Evolutionary conservation across 2,888 invertebrate species (phyloP).

Genomic region (Operophtera brumata): DNA sequence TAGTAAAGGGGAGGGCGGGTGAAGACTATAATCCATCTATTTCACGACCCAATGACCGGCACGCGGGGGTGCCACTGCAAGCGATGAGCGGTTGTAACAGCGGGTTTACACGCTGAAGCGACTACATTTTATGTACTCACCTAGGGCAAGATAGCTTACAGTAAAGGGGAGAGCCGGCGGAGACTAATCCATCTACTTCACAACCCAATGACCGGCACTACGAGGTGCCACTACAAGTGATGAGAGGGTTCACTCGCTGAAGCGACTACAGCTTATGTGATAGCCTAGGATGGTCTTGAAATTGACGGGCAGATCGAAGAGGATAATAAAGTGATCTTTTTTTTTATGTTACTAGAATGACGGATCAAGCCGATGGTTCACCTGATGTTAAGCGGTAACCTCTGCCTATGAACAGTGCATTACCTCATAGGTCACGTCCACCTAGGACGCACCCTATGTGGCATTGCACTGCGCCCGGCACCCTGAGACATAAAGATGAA

Average conservation of each 20-base stretch:
- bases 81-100: conserved; percentile 15
- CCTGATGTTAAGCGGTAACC: too few species aligned
- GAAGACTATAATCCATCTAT: conserved; percentile 72
- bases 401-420: too few species aligned
- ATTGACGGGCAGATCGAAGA: too few species aligned
- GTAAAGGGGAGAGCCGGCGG: conserved; percentile 60
- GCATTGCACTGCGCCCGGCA: too few species aligned
- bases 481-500: too few species aligned
- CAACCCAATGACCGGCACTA: conserved; percentile 45
- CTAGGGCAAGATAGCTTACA: conserved; percentile 45
- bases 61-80: conserved; percentile 11
- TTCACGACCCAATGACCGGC: conserved; percentile 59
- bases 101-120: conserved; percentile 26
- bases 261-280: not conserved
- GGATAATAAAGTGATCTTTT: too few species aligned
- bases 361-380: too few species aligned
- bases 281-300: too few species aligned
- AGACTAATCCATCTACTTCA: conserved; percentile 74
- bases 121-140: too few species aligned
- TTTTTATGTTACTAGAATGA: too few species aligned
- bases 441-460: too few species aligned
- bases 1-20: conserved; percentile 60
- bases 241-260: conserved; percentile 27
- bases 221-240: conserved; percentile 12
- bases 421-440: too few species aligned